Percentiles rank a stretch among this genome's conserved stretches.
These are phyloP conservation scores for Mus pahari DNA, from an alignment of 2,113 vertebrate species.

Conservation along the genomic window DNA sequence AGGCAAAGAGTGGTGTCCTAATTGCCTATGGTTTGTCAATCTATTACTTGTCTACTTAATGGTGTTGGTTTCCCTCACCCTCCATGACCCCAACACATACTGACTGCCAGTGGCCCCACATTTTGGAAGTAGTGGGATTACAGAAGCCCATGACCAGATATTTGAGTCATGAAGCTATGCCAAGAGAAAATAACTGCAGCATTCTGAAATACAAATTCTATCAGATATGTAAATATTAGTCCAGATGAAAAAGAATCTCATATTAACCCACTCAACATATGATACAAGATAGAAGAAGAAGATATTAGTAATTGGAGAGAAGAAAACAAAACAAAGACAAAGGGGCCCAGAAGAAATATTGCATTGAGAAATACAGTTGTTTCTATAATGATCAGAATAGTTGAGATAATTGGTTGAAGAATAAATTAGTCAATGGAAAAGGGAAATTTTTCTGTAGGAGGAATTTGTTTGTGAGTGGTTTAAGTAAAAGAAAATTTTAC, in stretches of 20 bases:
- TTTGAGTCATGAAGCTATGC: not conserved
- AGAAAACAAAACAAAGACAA: not conserved
- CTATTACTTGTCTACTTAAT: not conserved
- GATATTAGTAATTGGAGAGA: not conserved
- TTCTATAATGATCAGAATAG: not conserved
- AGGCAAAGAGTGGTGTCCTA: accelerated
- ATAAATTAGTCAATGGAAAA: not conserved
- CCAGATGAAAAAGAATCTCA: conserved; percentile 22
- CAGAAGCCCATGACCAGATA: not conserved
- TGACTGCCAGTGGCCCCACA: not conserved
- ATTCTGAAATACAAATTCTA: conserved; percentile 17
- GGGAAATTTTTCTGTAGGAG: not conserved
- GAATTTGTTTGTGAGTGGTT: not conserved
- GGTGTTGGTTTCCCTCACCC: not conserved
- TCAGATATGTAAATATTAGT: conserved; percentile 17
- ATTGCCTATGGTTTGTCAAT: not conserved
- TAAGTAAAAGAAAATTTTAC: conserved; percentile 24
- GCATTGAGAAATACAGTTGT: not conserved
- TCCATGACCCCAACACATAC: not conserved
- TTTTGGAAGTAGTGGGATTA: not conserved
- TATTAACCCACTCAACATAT: conserved; percentile 32
- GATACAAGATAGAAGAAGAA: conserved; percentile 7
- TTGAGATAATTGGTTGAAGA: not conserved
- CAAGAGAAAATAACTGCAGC: not conserved
- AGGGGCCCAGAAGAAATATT: not conserved